Evolutionary conservation across 2,113 vertebrate genomes (phyloP), one percentile per base, ranked within the genome.

Genomic region (Crotalus helleri): DNA sequence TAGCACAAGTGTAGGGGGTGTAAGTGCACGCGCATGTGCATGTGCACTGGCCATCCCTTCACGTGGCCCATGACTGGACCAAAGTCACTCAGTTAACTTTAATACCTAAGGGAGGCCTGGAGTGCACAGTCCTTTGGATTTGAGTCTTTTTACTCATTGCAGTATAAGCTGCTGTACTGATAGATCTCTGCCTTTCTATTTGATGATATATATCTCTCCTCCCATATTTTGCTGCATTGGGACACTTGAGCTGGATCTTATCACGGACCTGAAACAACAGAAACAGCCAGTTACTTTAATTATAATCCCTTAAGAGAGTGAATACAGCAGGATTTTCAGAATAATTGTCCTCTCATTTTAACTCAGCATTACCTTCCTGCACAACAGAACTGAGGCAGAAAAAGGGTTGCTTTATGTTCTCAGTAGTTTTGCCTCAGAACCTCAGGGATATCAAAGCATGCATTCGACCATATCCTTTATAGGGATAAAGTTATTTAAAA

Each of bases 261-360:
- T 85, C 85, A 88, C 57, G 91, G 90, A 93, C 90, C 90, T 93
- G 92, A 93, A 44, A 91, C 88, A 88, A 91, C 57, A 89, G 81
- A 59, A 91, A 74, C 59, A 91, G 90, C 85, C 39, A 33, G 92
- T 74, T 93, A 91, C 53, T 74, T 91, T 93, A 91, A 91, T 93
- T 93, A 91, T 81, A 91, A 90, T 81, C 85, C 51, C 92, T 33
- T 33, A 91, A 81, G 90, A 90, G 55, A 90, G 61, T 74, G 85
- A 91, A 91, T 93, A 87, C 85, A 33, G 85, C 58, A 69, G 89
- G 51, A 33, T 57, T 91, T 91, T 91, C 85, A 57, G 61, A 81
- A 91, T 81, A 90, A 93, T 88, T 69, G 59, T 57, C 90, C 69
- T 64, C 11, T 88, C 61, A 88, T 91, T 93, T 91, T 91, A 88